Percentiles rank a stretch among this genome's conserved stretches.
These are phyloP conservation scores for Atractosteus spatula DNA, from an alignment of 2,113 vertebrate genomes.

Conservation along the genomic window DNA sequence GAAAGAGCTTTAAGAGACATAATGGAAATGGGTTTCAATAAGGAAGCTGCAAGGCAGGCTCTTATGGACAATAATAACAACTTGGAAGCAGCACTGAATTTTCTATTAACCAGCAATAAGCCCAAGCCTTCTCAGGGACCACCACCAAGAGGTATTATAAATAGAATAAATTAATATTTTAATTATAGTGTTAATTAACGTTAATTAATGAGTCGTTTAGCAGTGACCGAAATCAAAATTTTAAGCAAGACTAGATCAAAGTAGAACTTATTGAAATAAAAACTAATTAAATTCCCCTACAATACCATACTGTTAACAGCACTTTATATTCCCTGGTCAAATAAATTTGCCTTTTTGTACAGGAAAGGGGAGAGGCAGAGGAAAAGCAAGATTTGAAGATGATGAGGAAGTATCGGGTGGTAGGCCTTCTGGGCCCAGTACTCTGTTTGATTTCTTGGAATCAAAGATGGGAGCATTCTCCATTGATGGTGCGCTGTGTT, in stretches of 20 bases:
- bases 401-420: conserved; percentile 80
- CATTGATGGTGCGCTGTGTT: conserved; percentile 73
- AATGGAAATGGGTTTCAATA: conserved; percentile 97
- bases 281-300: background rate
- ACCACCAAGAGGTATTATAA: conserved; percentile 69
- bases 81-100: conserved; percentile 90
- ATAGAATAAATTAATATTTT: background rate
- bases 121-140: conserved; percentile 67
- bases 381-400: conserved; percentile 79
- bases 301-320: background rate
- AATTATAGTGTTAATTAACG: background rate
- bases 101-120: conserved; percentile 78
- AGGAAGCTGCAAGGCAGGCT: conserved; percentile 86
- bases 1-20: conserved; percentile 91
- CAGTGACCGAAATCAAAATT: background rate
- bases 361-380: conserved; percentile 85
- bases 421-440: conserved; percentile 91
- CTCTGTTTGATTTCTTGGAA: conserved; percentile 92
- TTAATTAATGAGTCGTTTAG: background rate
- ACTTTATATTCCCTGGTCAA: background rate
- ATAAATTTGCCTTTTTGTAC: conserved; percentile 13
- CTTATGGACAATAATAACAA: conserved; percentile 95
- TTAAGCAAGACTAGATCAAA: background rate
- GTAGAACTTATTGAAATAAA: background rate
- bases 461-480: conserved; percentile 91